These are phyloP conservation scores for Epizoanthus illoricatus DNA, from an alignment of 92 coral and sea anemone genomes.

Conservation along the genomic window DNA sequence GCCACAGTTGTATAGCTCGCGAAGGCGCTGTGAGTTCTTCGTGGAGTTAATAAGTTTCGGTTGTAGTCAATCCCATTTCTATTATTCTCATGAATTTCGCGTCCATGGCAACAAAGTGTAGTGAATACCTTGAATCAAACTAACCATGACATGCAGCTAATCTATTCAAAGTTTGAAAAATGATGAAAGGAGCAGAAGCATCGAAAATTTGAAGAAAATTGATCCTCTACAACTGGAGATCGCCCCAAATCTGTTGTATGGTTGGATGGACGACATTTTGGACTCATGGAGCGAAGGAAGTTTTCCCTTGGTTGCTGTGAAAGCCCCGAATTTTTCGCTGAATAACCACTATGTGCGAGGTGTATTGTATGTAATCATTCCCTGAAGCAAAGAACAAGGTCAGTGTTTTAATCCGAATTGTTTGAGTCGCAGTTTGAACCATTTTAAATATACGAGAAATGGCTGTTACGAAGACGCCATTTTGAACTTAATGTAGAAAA, in stretches of 20 bases:
- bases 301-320: conserved; percentile 11
- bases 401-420: conserved; percentile 34
- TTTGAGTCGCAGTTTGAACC: not conserved
- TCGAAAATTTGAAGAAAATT: conserved; percentile 23
- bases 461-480: no score
- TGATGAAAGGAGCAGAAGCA: not conserved
- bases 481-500: no score
- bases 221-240: not conserved
- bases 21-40: not conserved
- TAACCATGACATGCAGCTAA: conserved; percentile 18
- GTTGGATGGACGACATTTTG: conserved; percentile 15
- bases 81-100: not conserved
- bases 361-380: not conserved
- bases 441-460: no score
- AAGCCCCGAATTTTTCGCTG: conserved; percentile 7
- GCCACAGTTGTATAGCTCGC: conserved; percentile 12
- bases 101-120: conserved; percentile 19
- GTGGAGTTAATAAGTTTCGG: not conserved
- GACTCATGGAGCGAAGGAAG: not conserved
- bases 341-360: conserved; percentile 5
- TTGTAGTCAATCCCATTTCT: not conserved
- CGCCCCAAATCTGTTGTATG: conserved; percentile 18
- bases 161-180: not conserved
- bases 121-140: conserved; percentile 4
- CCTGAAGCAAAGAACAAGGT: conserved; percentile 17